Conservation (phyloP, 2,888 invertebrate species). For the Rotaria magnacalcarata region DNA sequence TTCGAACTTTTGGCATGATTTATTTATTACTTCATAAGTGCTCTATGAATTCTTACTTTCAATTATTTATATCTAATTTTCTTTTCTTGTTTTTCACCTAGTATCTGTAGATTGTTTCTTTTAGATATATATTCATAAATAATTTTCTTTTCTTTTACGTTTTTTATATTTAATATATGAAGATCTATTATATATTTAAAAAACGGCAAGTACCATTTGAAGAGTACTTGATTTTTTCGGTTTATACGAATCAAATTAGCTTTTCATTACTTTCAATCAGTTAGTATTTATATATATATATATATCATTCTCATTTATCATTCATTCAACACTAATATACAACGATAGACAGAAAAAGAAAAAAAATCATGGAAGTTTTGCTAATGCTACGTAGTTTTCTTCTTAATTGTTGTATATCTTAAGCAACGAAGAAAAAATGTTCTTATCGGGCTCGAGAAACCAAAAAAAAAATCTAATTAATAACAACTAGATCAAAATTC, state of each 20-base stretch:
- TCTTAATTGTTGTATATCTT: neutral
- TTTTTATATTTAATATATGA: neutral
- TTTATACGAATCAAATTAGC: neutral
- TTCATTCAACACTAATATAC: neutral
- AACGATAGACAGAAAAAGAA: neutral
- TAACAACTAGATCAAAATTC: neutral
- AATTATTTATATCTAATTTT: no score
- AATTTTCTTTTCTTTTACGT: neutral
- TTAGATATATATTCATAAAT: no score
- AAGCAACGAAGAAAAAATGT: neutral
- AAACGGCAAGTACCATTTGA: neutral
- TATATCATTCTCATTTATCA: neutral
- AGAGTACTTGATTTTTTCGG: neutral
- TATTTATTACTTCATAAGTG: neutral
- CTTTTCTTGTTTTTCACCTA: no score
- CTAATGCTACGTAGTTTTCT: neutral
- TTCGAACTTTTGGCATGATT: neutral
- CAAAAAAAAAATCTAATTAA: neutral
- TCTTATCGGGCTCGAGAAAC: neutral
- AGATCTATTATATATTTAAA: neutral
- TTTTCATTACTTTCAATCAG: constrained; percentile 8
- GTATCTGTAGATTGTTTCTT: neutral
- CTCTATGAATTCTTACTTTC: no score
- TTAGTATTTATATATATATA: neutral
- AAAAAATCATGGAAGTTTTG: neutral